Evolutionary conservation across 2,113 vertebrate genomes (phyloP), one percentile per base, ranked within the genome.

Genomic region (Emberiza fucata): DNA sequence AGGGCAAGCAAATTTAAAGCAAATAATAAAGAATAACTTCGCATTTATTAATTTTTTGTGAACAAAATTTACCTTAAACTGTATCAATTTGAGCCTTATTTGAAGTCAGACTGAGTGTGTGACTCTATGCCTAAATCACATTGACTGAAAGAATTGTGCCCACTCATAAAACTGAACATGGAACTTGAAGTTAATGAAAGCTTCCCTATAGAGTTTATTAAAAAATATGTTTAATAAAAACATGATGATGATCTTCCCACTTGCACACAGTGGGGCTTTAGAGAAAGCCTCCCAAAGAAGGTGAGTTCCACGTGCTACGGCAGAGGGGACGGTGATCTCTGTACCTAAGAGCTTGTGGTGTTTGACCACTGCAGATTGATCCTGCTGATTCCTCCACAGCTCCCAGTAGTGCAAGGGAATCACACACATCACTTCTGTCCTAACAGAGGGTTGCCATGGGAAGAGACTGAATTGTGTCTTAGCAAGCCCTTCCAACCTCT

Each of bases 311-410:
- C 1, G 6, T 21, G 23, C 27, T 16, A 3, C 0, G 3, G 48
- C 40, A 65, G 27, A 40, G 27, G 8, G 11, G 22, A 21, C n/a
- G 8, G 22, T 40, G 37, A 35, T 47, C 20, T 70, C 27, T 5
- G 1, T 47, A 28, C 12, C 12, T 29, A 3, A 9, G 51, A 57
- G 17, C 31, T 23, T 3, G 1, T 22, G n/a, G 33, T 40, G 6
- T 76, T 22, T 44, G 51, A 19, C 21, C 6, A 8, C 14, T 20
- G 4, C 0, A 1, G 64, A 19, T 37, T 12, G 12, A 23, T 53
- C 9, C 37, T 44, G 35, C 6, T 56, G n/a, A 44, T 51, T 60
- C 45, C 50, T 51, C 20, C 42, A 9, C 18, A 51, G 45, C 27
- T 70, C 40, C 31, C n/a, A 39, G 11, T 14, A 42, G 31, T 3